phyloP scores from a whole-genome alignment of 2,113 vertebrate species.

The Baryphthengus martii region DNA sequence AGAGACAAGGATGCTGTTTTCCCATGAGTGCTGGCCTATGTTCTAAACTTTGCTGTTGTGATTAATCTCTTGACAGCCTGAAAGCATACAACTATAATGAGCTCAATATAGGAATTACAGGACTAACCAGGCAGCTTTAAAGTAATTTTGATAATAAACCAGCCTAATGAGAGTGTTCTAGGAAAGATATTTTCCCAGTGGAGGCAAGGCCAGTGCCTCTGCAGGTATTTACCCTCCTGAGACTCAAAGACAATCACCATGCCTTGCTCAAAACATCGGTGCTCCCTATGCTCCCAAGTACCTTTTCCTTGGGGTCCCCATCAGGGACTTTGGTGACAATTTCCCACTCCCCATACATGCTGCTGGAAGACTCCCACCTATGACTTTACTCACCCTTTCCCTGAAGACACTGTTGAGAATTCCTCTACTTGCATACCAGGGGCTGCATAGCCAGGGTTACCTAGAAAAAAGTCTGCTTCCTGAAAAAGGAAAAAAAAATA shows the following conservation, averaged over 20 bases:
- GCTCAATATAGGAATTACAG: background rate
- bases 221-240: background rate
- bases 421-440: constrained; percentile 76
- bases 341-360: background rate
- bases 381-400: constrained; percentile 69
- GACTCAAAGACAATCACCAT: background rate
- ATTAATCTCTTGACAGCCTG: background rate
- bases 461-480: constrained; percentile 76
- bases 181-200: background rate
- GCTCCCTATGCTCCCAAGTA: background rate
- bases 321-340: background rate
- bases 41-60: background rate
- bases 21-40: background rate
- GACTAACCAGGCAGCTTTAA: background rate
- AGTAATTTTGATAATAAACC: background rate
- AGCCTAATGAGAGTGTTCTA: background rate
- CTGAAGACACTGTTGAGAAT: constrained; percentile 51
- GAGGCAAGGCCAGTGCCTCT: background rate
- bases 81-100: background rate
- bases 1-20: background rate
- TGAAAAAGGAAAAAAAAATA: constrained; percentile 29
- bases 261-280: background rate
- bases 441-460: constrained; percentile 79
- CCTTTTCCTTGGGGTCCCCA: background rate
- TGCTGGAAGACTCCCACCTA: background rate